Base-by-base conservation (phyloP, 2,888 invertebrate species). In the Dorcus hopei region DNA sequence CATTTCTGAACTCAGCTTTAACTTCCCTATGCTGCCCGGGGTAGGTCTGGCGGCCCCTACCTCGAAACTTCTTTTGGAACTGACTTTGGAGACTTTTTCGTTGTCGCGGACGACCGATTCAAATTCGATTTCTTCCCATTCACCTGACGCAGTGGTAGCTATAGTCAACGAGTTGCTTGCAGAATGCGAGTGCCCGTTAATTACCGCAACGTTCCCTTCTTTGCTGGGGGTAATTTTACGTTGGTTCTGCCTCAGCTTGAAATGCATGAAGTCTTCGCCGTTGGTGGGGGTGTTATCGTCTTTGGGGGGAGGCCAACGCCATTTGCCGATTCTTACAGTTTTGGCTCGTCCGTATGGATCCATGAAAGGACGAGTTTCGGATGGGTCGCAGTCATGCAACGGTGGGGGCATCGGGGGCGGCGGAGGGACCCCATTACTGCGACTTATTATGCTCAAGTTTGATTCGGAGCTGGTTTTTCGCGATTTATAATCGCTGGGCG, bases 251-350 rank as follows among this genome's bases (percentile, higher is more conserved):
- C 93, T 84, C 83, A 93, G 82, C 79, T 95, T 95, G 70, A 95
- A 95, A 67, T 93, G 92, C 57, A 93, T 88, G 71, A 94, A 94
- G 66, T 89, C 89, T 71, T 91, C 93, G 4, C 87, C 85, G 11
- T 84, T 84, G 61, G 89, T 88, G 9, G 75, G 79, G 63, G 85
- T 87, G 9, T 81, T 83, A 26, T 84, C 85, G 1, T 88, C 89
- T 57, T 91, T 89, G 6, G 89, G 88, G 9, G 96, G 96, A 6
- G 97, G 97, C 97, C 97, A 97, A 61, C 92, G 82, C 95, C 95
- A 95, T 79, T 95, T 95, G 1, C 95, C 97, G 54, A 97, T 96
- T 38, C 96, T 82, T 0, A 97, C 95, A 0, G 96, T 97, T 74
- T 96, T 95, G 0, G 96, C 96, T 26, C 96, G 81, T 0, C 95